Conservation (phyloP, 2,797 vertebrate genomes). For the Petrocephalus schoutedeni region DNA sequence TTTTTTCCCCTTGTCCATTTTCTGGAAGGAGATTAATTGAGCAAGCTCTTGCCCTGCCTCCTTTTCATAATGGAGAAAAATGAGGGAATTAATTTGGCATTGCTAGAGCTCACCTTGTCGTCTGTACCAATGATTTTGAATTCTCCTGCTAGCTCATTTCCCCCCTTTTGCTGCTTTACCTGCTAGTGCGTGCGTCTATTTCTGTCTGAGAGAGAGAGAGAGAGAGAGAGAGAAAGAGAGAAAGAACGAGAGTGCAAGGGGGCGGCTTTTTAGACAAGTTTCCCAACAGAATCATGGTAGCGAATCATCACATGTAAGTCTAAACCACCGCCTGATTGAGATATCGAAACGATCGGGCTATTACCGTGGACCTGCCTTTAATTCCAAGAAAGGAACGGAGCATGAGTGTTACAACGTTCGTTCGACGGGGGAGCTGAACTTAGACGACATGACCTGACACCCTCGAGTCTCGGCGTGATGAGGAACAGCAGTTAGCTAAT, state of each 20-base stretch:
- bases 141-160: not conserved
- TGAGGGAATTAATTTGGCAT: slow-evolving; percentile 17
- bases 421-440: not conserved
- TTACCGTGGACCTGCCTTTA: not conserved
- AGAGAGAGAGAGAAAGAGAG: not conserved
- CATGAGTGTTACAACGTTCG: not conserved
- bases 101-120: slow-evolving; percentile 14
- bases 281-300: not conserved
- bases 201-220: not conserved
- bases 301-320: not conserved
- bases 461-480: not conserved
- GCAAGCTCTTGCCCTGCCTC: not conserved
- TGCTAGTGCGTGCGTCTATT: not conserved
- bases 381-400: not conserved
- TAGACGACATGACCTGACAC: not conserved
- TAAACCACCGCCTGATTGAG: not conserved
- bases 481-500: not conserved
- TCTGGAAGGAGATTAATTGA: slow-evolving; percentile 21
- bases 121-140: slow-evolving; percentile 14
- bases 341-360: not conserved
- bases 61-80: slow-evolving; percentile 22
- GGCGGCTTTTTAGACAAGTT: not conserved
- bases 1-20: slow-evolving; percentile 10
- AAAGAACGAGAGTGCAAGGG: not conserved
- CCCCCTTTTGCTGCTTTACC: not conserved